phyloP scores from a whole-genome alignment of 2,888 invertebrate genomes.

The Drosophila greeni region DNA sequence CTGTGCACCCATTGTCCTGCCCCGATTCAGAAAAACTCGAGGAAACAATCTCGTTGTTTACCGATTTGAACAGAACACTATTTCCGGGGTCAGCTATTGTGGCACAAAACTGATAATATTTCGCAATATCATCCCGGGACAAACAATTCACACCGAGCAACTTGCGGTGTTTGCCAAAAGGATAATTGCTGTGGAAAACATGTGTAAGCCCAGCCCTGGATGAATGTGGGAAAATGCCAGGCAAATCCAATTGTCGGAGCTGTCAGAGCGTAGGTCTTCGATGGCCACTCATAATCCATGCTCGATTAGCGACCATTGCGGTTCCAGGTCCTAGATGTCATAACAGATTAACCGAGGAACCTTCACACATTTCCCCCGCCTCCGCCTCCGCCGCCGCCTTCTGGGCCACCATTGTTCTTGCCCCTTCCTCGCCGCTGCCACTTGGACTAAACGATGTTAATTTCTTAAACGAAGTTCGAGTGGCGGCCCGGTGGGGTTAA shows the following conservation, averaged over 20 bases:
- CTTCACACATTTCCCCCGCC: conserved; percentile 38
- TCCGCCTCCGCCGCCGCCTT: conserved; percentile 17
- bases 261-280: conserved; percentile 73
- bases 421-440: conserved; percentile 39
- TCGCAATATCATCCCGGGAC: conserved; percentile 42
- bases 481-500: conserved; percentile 53
- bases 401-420: conserved; percentile 9
- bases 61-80: conserved; percentile 35
- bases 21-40: conserved; percentile 19
- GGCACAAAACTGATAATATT: conserved; percentile 40
- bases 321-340: conserved; percentile 67
- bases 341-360: conserved; percentile 68
- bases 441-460: conserved; percentile 71
- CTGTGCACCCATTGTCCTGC: conserved; percentile 27
- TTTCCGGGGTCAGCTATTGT: conserved; percentile 39
- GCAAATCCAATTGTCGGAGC: conserved; percentile 64
- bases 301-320: conserved; percentile 69
- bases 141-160: conserved; percentile 49
- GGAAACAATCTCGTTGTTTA: conserved; percentile 29
- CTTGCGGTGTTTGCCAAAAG: conserved; percentile 49
- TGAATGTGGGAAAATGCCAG: conserved; percentile 62
- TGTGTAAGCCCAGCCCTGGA: conserved; percentile 60
- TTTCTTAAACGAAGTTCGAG: conserved; percentile 54
- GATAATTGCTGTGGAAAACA: conserved; percentile 53
- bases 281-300: conserved; percentile 68